Base-by-base conservation (phyloP, 2,888 invertebrate genomes). In the Athripsodes cinereus region DNA sequence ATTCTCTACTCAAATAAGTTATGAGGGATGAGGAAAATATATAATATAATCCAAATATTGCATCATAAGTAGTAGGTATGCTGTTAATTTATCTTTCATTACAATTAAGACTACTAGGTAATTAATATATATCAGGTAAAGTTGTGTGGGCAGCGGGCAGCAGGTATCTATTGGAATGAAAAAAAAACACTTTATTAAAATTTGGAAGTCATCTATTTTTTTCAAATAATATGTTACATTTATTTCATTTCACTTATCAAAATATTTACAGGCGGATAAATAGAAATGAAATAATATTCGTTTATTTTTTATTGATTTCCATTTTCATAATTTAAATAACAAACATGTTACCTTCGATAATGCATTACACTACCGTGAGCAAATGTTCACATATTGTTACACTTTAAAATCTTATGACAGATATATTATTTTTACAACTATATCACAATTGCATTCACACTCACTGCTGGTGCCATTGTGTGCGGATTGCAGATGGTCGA, bases 201-300 rank as follows among this genome's bases (percentile, higher is more conserved):
- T 56, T 55, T 56, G 73, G 74, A 72, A 74, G 72, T 59, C 75
- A 75, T 76, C 76, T 77, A 77, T 76, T 75, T 75, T 56, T 51
- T 71, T 74, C 76, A 75, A 75, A 75, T 77, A 77, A 73, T 77
- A 76, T 75, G 74, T 76, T 78, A 77, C 76, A 77, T 76, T 77
- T 75, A 76, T 77, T 75, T 58, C 74, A 71, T 63, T 76, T 75
- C 77, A 76, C 72, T 78, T 77, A 78, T 74, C 76, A 76, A 78
- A 76, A 77, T 74, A 78, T 79, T 76, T 79, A 79, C 78, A 79
- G 74, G 75, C n/a, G n/a, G 76, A 75, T 74, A 74, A 73, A 76
- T 70, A 66, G 75, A 78, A 78, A 73, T 69, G 73, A 76, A 76
- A 74, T 71, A 74, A 77, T 78, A 78, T 79, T 78, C 79, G 79